A percentile compares a stretch with the other conserved stretches of the same genome.
phyloP scores from a whole-genome alignment of 2,888 invertebrate species.

The Monopis laevigella region DNA sequence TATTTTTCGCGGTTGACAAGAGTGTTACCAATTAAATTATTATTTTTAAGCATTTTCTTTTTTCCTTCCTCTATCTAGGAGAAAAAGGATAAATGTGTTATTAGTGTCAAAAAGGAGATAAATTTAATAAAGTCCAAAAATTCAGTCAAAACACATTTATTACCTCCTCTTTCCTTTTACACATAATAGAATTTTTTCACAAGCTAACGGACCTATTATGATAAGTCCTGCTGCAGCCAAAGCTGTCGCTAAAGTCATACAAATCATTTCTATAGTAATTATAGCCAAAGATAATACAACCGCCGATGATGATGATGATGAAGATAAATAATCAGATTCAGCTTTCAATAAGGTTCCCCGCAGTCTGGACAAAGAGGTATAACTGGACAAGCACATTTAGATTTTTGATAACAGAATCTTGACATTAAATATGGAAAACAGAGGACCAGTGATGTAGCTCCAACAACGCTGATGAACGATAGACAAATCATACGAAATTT shows the following conservation, averaged over 20 bases:
- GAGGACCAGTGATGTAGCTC: not conserved
- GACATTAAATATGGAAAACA: slow-evolving; percentile 1
- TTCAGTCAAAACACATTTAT: no score
- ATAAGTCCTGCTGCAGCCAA: slow-evolving; percentile 7
- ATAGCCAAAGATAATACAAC: no score
- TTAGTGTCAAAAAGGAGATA: no score
- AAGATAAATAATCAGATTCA: no score
- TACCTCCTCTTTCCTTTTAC: not conserved
- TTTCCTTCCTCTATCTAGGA: no score
- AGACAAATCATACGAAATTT: slow-evolving; percentile 11
- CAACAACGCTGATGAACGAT: slow-evolving; percentile 1
- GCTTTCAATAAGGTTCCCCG: no score
- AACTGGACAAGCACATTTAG: slow-evolving; percentile 1
- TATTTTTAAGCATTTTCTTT: no score
- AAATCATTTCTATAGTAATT: slow-evolving; percentile 11
- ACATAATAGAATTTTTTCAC: slow-evolving; percentile 7
- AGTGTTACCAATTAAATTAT: no score
- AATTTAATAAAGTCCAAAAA: no score
- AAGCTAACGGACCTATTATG: not conserved
- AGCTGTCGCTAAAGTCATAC: slow-evolving; percentile 9
- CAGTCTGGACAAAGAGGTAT: slow-evolving; percentile 5
- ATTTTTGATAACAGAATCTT: slow-evolving; percentile 3
- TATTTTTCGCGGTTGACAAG: no score
- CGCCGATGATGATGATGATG: no score
- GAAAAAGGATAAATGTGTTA: no score